phyloP scores from a whole-genome alignment of 1,140 invertebrate genomes.

The Aphelenchoides fujianensis region DNA sequence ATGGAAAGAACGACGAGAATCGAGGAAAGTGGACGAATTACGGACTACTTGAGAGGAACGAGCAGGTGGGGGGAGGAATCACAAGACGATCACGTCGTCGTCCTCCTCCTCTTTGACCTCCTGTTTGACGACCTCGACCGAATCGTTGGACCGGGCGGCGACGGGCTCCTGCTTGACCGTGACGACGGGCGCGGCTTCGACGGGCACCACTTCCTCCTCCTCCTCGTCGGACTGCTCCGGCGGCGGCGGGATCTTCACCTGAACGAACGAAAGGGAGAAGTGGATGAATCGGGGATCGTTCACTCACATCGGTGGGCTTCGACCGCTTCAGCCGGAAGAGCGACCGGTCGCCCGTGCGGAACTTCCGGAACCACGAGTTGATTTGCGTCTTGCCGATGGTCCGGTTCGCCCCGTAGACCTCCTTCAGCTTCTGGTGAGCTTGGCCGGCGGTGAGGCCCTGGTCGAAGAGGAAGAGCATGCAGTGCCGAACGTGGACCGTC shows the following conservation, averaged over 20 bases:
- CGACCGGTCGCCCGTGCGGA: not conserved
- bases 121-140: not conserved
- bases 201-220: not conserved
- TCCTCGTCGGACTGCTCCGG: not conserved
- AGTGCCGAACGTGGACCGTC: slow-evolving; percentile 4
- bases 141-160: not conserved
- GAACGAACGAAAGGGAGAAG: too few relatives aligned
- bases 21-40: too few relatives aligned
- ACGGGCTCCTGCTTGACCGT: not conserved
- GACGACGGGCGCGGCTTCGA: not conserved
- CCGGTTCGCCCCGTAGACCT: not conserved
- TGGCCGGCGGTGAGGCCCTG: not conserved
- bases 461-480: slow-evolving; percentile 4
- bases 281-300: not conserved
- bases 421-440: not conserved
- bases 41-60: too few relatives aligned
- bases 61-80: too few relatives aligned
- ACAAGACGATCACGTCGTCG: too few relatives aligned
- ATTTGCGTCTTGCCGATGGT: not conserved
- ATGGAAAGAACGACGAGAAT: not conserved
- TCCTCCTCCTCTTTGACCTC: not conserved
- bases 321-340: not conserved
- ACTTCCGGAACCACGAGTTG: not conserved
- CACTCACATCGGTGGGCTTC: not conserved
- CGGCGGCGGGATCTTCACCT: not conserved